Conservation (phyloP, 2,888 invertebrate genomes). For the Eumacrocentrus americanus region DNA sequence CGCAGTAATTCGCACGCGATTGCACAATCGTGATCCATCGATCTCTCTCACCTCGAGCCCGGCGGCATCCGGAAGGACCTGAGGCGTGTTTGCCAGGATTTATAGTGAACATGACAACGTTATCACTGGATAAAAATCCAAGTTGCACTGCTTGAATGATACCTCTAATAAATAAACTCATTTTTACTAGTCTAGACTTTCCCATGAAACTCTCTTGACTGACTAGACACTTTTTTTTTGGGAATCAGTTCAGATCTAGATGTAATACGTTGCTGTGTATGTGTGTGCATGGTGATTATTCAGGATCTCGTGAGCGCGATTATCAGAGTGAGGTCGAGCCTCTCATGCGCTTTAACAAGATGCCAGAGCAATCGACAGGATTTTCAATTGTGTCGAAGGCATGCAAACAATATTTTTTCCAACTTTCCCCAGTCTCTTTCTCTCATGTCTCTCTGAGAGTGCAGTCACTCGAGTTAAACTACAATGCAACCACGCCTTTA, state of each 20-base stretch:
- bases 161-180: neutral
- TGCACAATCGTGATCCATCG: constrained; percentile 20
- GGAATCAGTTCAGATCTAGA: neutral
- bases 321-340: neutral
- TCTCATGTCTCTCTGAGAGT: neutral
- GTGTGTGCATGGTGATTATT: neutral
- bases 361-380: neutral
- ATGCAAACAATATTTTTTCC: constrained; percentile 12
- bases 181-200: neutral
- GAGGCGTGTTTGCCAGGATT: constrained; percentile 14
- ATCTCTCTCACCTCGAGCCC: constrained; percentile 4
- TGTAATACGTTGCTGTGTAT: neutral
- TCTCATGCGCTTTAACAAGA: constrained; percentile 4
- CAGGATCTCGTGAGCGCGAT: constrained; percentile 6
- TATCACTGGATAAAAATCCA: neutral
- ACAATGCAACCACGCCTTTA: constrained; percentile 19
- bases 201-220: neutral
- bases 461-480: neutral
- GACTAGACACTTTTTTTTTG: neutral
- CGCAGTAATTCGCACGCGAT: constrained; percentile 12
- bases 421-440: neutral
- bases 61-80: constrained; percentile 22
- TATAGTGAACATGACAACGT: constrained; percentile 4
- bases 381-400: constrained; percentile 16
- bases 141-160: neutral